A percentile compares a stretch with the other conserved stretches of the same genome.
These are phyloP conservation scores for Triplophysa dalaica DNA, from an alignment of 2,113 vertebrate species.

Conservation along the genomic window DNA sequence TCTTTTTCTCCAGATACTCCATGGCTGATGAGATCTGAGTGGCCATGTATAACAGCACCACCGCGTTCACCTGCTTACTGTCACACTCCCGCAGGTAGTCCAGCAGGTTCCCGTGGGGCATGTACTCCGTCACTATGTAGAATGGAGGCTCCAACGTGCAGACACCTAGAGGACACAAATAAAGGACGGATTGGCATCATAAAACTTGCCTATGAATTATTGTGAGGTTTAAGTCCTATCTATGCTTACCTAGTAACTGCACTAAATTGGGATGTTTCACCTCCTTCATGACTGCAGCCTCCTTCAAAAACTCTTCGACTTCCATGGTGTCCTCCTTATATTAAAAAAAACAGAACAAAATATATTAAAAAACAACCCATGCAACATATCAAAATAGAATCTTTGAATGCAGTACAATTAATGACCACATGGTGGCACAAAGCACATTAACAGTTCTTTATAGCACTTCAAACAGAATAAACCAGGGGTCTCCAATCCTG, in stretches of 20 bases:
- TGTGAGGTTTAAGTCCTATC: background rate
- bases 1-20: conserved; percentile 98
- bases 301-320: conserved; percentile 97
- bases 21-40: conserved; percentile 99
- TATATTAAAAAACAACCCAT: background rate
- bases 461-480: background rate
- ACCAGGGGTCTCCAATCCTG: too few relatives aligned
- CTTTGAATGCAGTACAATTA: background rate
- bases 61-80: conserved; percentile 92
- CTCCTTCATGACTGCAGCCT: conserved; percentile 98
- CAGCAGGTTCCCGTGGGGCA: conserved; percentile 95
- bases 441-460: conserved; percentile 14
- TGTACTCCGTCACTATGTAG: conserved; percentile 98
- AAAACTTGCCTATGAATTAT: too few relatives aligned
- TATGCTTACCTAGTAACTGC: conserved; percentile 80
- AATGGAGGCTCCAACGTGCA: conserved; percentile 97
- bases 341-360: background rate
- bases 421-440: conserved; percentile 62
- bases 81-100: conserved; percentile 96
- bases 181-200: too few relatives aligned
- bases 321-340: conserved; percentile 98
- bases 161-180: conserved; percentile 78
- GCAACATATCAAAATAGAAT: background rate
- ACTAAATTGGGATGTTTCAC: conserved; percentile 98
- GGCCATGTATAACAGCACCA: conserved; percentile 97